phyloP scores from a whole-genome alignment of 1,140 invertebrate genomes.

The Heliothis virescens region DNA sequence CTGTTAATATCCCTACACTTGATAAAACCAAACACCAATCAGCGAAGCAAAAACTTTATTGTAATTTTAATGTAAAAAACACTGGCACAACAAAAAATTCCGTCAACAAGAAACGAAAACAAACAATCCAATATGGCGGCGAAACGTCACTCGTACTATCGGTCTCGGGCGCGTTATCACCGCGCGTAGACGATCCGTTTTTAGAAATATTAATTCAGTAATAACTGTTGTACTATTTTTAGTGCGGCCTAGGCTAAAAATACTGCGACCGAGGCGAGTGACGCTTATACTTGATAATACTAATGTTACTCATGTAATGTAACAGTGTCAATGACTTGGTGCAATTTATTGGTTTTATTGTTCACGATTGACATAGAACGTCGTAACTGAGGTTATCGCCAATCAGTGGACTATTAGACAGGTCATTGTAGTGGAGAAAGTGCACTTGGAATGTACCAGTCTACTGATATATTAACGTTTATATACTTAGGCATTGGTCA shows the following conservation, averaged over 20 bases:
- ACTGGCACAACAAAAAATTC: constrained; percentile 34
- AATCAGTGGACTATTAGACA: constrained; percentile 52
- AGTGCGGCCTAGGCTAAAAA: constrained; percentile 85
- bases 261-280: constrained; percentile 75
- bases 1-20: background rate
- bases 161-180: constrained; percentile 80
- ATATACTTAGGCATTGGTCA: too few relatives aligned
- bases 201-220: constrained; percentile 86
- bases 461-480: background rate
- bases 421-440: constrained; percentile 47
- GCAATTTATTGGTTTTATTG: constrained; percentile 75
- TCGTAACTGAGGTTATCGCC: constrained; percentile 72
- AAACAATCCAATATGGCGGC: constrained; percentile 73
- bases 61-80: constrained; percentile 25
- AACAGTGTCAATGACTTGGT: constrained; percentile 80
- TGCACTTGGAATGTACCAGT: constrained; percentile 1
- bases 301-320: constrained; percentile 79
- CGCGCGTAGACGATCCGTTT: constrained; percentile 83
- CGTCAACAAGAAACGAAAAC: constrained; percentile 60
- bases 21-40: background rate
- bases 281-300: constrained; percentile 82
- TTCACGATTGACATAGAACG: constrained; percentile 68
- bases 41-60: constrained; percentile 18
- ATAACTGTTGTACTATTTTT: constrained; percentile 85
- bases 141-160: constrained; percentile 79